These are phyloP conservation scores for Chloroceryle amazona DNA, from an alignment of 2,797 vertebrate species.

Conservation along the genomic window DNA sequence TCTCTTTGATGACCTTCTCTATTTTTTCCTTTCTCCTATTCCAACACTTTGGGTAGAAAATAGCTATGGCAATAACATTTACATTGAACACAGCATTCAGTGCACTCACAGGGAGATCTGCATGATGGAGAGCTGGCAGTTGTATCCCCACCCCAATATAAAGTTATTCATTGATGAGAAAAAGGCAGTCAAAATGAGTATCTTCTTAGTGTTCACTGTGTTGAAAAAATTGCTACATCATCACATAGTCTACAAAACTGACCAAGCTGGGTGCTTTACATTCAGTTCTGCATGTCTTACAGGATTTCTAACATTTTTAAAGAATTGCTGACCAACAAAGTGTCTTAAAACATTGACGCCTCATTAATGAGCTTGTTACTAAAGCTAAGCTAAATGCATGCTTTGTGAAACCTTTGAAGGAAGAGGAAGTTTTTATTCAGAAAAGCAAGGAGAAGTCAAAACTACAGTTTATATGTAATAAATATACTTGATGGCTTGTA, in stretches of 20 bases:
- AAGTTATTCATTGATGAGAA: neutral
- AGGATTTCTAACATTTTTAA: neutral
- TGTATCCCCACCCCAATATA: neutral
- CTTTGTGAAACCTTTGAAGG: constrained; percentile 24
- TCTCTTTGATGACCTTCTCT: neutral
- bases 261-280: neutral
- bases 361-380: constrained; percentile 65
- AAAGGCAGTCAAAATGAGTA: neutral
- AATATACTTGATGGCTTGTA: constrained; percentile 18
- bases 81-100: neutral
- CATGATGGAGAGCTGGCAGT: neutral
- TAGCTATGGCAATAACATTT: neutral
- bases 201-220: neutral
- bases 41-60: neutral
- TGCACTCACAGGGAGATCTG: neutral
- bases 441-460: constrained; percentile 10
- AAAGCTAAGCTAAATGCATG: constrained; percentile 70
- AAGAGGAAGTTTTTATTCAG: neutral
- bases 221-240: neutral
- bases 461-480: neutral
- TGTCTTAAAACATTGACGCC: constrained; percentile 12
- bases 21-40: neutral
- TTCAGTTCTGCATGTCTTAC: neutral
- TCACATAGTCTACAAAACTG: neutral
- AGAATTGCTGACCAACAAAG: constrained; percentile 28